A percentile compares a stretch with the other conserved stretches of the same genome.
Conservation (phyloP, 1,140 invertebrate species). For the Ceratitis capitata region DNA sequence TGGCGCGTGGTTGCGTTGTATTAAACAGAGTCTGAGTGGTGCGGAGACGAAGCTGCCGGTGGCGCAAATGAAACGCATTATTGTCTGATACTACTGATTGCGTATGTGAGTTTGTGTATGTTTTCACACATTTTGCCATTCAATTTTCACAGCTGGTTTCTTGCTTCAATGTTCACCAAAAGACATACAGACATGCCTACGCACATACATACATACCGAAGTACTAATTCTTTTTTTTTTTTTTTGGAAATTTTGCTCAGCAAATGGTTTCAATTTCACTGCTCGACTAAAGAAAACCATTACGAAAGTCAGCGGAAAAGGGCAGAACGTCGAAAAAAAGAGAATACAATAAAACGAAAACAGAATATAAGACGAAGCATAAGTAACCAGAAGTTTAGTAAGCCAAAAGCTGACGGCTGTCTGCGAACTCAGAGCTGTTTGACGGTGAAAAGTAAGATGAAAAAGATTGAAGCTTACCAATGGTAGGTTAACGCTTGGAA, state of each 20-base stretch:
- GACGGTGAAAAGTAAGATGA: background rate
- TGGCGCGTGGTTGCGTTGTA: background rate
- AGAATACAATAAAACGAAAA: too few relatives aligned
- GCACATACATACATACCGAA: too few relatives aligned
- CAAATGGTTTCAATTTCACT: constrained; percentile 8
- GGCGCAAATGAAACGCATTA: constrained; percentile 21
- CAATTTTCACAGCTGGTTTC: constrained; percentile 1
- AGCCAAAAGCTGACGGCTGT: background rate
- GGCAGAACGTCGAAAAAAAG: background rate
- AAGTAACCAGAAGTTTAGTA: background rate
- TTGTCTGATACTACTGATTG: background rate
- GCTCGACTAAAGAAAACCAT: background rate
- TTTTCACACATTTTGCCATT: background rate
- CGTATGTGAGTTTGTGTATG: background rate
- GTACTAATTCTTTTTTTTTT: too few relatives aligned
- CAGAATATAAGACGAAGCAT: background rate
- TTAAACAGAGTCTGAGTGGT: too few relatives aligned
- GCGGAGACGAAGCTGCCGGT: background rate
- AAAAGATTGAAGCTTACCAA: background rate
- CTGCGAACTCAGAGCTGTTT: background rate
- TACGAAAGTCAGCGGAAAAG: background rate
- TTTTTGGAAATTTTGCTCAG: background rate
- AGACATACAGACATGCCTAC: too few relatives aligned
- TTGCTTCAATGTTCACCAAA: too few relatives aligned
- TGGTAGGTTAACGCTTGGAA: background rate